Conservation (phyloP, 2,888 invertebrate species). For the Dusona sp. region DNA sequence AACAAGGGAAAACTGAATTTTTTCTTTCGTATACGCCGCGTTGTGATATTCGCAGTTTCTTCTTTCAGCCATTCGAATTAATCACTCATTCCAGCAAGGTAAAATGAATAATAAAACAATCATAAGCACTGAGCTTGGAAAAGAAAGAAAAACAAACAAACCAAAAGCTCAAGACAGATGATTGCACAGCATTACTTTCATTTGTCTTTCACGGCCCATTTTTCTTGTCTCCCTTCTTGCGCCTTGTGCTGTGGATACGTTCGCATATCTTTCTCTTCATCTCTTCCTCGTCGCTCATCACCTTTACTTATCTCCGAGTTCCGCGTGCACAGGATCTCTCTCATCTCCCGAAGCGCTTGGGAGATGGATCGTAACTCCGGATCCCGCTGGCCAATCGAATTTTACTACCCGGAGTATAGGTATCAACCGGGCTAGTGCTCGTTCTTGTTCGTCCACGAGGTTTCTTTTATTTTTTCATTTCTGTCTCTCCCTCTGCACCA, state of each 20-base stretch:
- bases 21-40: neutral
- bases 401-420: slow-evolving; percentile 59
- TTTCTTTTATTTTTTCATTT: slow-evolving; percentile 37
- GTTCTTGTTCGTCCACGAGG: slow-evolving; percentile 38
- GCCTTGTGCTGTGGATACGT: slow-evolving; percentile 7
- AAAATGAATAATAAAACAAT: slow-evolving; percentile 36
- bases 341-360: slow-evolving; percentile 32
- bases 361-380: slow-evolving; percentile 66
- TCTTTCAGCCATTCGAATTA: slow-evolving; percentile 8
- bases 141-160: slow-evolving; percentile 9
- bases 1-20: neutral
- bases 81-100: slow-evolving; percentile 15
- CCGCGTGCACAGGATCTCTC: slow-evolving; percentile 30
- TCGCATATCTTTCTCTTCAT: slow-evolving; percentile 45
- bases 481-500: slow-evolving; percentile 37
- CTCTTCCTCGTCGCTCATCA: slow-evolving; percentile 56
- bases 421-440: slow-evolving; percentile 49
- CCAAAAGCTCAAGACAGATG: slow-evolving; percentile 25
- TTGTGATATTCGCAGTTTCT: slow-evolving; percentile 3
- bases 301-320: slow-evolving; percentile 52
- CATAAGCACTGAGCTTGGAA: neutral
- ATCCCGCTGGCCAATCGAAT: slow-evolving; percentile 66
- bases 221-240: slow-evolving; percentile 32
- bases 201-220: slow-evolving; percentile 49
- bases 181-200: slow-evolving; percentile 42